A percentile compares a stretch with the other conserved stretches of the same genome.
phyloP scores from a whole-genome alignment of 2,888 invertebrate species.

The Xestobium rufovillosum region DNA sequence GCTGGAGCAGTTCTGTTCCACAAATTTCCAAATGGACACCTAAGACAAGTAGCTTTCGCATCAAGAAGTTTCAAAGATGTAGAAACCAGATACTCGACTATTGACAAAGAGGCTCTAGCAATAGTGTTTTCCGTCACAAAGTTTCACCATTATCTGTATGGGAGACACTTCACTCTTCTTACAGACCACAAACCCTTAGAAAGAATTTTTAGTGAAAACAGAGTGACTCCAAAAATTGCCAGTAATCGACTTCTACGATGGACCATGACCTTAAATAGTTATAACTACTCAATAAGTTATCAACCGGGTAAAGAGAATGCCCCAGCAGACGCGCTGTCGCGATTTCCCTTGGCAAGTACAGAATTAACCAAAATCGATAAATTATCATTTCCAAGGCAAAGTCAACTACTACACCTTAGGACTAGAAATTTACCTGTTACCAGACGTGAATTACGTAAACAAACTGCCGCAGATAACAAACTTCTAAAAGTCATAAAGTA shows the following conservation, averaged over 20 bases:
- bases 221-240: constrained; percentile 10
- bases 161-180: constrained; percentile 10
- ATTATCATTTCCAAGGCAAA: not conserved
- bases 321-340: constrained; percentile 13
- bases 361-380: constrained; percentile 8
- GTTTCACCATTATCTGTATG: constrained; percentile 15
- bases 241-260: constrained; percentile 16
- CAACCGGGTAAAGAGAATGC: constrained; percentile 14
- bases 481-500: constrained; percentile 9
- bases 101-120: constrained; percentile 20
- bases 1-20: constrained; percentile 16
- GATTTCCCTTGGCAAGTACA: constrained; percentile 8
- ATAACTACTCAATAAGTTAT: constrained; percentile 12
- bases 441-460: too few relatives aligned
- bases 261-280: constrained; percentile 13
- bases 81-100: constrained; percentile 15
- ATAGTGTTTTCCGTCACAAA: constrained; percentile 13
- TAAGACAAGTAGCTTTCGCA: constrained; percentile 17
- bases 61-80: constrained; percentile 13
- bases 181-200: constrained; percentile 18
- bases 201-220: constrained; percentile 12
- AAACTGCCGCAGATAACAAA: constrained; percentile 4
- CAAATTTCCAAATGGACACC: constrained; percentile 9
- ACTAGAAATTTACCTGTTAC: too few relatives aligned
- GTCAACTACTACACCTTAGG: constrained; percentile 4